phyloP scores from a whole-genome alignment of 2,113 vertebrate genomes.

The Varanus salvator region DNA sequence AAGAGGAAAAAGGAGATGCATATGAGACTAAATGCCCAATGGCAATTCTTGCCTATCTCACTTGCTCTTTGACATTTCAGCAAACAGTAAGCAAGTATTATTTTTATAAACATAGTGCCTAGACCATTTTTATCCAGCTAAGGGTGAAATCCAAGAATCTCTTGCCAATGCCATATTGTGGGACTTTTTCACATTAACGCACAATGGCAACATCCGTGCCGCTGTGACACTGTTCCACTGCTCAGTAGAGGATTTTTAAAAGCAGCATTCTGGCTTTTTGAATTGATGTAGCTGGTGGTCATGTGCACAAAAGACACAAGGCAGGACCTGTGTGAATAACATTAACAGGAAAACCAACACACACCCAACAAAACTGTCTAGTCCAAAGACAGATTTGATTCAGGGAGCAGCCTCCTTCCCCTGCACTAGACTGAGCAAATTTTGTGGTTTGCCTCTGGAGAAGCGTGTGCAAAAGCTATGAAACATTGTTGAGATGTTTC shows the following conservation, averaged over 20 bases:
- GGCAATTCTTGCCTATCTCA: background rate
- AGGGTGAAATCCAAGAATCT: background rate
- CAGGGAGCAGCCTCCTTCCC: background rate
- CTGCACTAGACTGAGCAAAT: background rate
- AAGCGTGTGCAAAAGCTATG: slow-evolving; percentile 19
- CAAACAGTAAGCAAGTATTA: background rate
- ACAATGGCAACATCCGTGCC: background rate
- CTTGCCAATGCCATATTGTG: background rate
- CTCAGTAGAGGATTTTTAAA: background rate
- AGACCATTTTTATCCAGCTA: background rate
- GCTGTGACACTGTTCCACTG: background rate
- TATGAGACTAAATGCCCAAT: background rate
- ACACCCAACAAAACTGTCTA: background rate
- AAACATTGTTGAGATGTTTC: slow-evolving; percentile 34
- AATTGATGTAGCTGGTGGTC: background rate
- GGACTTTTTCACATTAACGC: too few relatives aligned
- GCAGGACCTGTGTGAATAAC: background rate
- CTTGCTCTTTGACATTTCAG: too few relatives aligned
- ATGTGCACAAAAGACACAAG: background rate
- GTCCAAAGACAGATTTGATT: background rate
- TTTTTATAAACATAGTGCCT: background rate
- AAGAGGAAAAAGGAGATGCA: background rate
- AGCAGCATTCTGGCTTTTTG: background rate
- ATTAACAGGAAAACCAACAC: background rate
- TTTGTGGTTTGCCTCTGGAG: slow-evolving; percentile 51